Percentiles rank a stretch among this genome's conserved stretches.
Evolutionary conservation across 2,888 invertebrate genomes (phyloP).

Genomic region (Mythimna impura): DNA sequence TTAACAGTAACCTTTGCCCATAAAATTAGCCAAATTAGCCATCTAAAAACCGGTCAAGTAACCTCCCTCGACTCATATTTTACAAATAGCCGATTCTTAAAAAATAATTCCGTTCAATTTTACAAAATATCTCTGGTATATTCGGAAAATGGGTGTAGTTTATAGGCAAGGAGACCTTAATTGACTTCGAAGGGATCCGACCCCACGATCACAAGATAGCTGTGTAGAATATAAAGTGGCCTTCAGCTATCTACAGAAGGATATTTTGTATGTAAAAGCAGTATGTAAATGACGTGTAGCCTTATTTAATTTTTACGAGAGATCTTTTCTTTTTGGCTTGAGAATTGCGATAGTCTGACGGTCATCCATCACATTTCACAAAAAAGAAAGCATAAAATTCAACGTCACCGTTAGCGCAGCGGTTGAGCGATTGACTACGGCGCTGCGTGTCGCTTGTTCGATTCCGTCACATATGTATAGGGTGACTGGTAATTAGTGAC

Average conservation of each 20-base stretch:
- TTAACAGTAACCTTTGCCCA: background rate
- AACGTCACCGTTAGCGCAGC: too few relatives aligned
- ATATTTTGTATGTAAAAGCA: slow-evolving; percentile 29
- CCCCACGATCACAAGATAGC: slow-evolving; percentile 50
- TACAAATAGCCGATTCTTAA: slow-evolving; percentile 17
- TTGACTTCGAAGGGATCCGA: slow-evolving; percentile 55
- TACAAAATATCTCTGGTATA: slow-evolving; percentile 38
- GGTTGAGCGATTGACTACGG: too few relatives aligned
- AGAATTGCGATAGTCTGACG: background rate
- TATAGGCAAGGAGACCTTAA: slow-evolving; percentile 56
- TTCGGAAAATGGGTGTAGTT: slow-evolving; percentile 58
- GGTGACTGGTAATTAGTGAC: too few relatives aligned
- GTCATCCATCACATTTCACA: background rate
- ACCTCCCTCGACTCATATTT: slow-evolving; percentile 22
- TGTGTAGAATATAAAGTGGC: slow-evolving; percentile 59
- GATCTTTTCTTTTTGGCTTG: background rate
- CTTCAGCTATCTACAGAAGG: slow-evolving; percentile 38
- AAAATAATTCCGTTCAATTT: slow-evolving; percentile 28
- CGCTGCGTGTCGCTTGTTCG: too few relatives aligned
- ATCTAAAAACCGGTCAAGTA: slow-evolving; percentile 24
- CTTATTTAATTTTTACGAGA: background rate
- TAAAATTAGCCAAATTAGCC: slow-evolving; percentile 37
- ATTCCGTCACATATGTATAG: too few relatives aligned
- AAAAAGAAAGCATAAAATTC: background rate
- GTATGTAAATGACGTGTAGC: slow-evolving; percentile 8